Percentiles rank a stretch among this genome's conserved stretches.
Conservation (phyloP, 2,797 vertebrate genomes). For the Echiichthys vipera region DNA sequence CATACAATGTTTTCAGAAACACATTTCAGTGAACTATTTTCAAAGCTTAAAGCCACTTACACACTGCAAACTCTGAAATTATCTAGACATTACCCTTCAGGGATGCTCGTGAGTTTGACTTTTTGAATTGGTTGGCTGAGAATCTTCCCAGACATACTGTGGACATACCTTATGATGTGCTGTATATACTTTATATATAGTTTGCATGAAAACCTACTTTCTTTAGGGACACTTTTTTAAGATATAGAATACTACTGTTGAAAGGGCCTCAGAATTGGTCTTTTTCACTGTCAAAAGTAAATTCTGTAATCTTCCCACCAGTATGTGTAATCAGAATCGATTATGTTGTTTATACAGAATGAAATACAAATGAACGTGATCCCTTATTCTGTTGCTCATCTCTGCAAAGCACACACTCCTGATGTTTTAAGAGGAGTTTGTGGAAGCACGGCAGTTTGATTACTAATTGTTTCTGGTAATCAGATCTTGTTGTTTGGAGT, state of each 20-base stretch:
- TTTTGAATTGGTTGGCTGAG: neutral
- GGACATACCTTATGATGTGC: neutral
- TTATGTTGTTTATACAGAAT: neutral
- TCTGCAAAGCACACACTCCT: neutral
- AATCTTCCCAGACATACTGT: neutral
- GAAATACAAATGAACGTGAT: neutral
- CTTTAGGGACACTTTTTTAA: neutral
- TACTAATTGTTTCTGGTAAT: constrained; percentile 4
- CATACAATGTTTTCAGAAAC: too few relatives aligned
- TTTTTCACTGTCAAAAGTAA: neutral
- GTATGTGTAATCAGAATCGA: neutral
- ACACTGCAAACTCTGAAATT: too few relatives aligned
- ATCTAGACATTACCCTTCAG: too few relatives aligned
- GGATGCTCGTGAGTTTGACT: too few relatives aligned
- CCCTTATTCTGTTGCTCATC: neutral
- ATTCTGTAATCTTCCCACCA: neutral
- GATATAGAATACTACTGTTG: constrained; percentile 13
- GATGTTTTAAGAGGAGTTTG: neutral
- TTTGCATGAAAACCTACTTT: neutral
- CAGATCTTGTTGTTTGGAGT: constrained; percentile 24
- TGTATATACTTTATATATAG: neutral
- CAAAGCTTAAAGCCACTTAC: too few relatives aligned
- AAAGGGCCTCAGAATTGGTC: neutral
- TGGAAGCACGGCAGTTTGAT: neutral
- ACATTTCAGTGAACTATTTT: too few relatives aligned